Percentiles rank a stretch among this genome's conserved stretches.
Conservation (phyloP, 1,140 invertebrate genomes). For the Drosophila subpulchrella region DNA sequence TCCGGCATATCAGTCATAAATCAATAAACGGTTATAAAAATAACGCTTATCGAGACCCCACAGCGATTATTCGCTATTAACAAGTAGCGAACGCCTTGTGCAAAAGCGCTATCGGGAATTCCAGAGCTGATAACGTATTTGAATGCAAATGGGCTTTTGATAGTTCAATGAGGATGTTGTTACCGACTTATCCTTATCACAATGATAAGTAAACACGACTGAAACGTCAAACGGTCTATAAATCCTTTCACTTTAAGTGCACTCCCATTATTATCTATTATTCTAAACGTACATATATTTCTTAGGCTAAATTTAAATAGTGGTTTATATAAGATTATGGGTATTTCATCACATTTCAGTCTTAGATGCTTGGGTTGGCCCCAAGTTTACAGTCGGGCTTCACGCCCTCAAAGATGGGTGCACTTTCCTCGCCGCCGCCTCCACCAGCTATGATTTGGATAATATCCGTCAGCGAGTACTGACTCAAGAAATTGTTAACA, state of each 20-base stretch:
- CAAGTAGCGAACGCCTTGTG: conserved; percentile 34
- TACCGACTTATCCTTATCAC: conserved; percentile 33
- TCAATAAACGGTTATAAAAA: conserved; percentile 62
- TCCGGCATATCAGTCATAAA: conserved; percentile 45
- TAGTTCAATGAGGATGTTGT: conserved; percentile 29
- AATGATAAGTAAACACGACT: conserved; percentile 10
- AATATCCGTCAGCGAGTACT: conserved; percentile 52
- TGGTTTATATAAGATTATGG: not conserved
- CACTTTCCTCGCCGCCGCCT: conserved; percentile 48
- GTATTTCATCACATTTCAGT: conserved; percentile 23
- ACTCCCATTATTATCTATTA: not conserved
- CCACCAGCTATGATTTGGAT: conserved; percentile 56
- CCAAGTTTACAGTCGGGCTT: conserved; percentile 62
- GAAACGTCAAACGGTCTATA: conserved; percentile 39
- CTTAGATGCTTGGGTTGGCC: conserved; percentile 20
- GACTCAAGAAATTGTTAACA: conserved; percentile 57
- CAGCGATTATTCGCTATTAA: conserved; percentile 28
- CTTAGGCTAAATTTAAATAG: conserved; percentile 5
- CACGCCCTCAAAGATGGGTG: conserved; percentile 68
- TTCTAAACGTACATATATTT: conserved; percentile 1
- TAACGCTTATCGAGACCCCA: conserved; percentile 55
- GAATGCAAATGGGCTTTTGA: conserved; percentile 53
- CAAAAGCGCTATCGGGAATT: conserved; percentile 27
- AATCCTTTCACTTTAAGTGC: conserved; percentile 15
- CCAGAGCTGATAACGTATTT: conserved; percentile 42